Conservation (phyloP, 2,113 vertebrate genomes). For the Microtus ochrogaster region DNA sequence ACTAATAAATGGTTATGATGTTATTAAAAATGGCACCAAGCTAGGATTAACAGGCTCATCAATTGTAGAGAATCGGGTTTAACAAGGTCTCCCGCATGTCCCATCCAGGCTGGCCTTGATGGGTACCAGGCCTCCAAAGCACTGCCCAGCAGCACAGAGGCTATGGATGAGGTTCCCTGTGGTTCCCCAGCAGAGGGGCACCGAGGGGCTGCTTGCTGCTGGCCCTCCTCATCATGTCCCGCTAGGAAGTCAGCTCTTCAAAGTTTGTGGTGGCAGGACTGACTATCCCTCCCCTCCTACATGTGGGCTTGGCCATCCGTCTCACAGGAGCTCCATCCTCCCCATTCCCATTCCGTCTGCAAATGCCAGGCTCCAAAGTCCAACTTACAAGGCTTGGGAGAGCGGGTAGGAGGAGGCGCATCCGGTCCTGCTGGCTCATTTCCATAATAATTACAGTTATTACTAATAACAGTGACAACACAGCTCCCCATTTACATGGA, state of each 20-base stretch:
- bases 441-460: constrained; percentile 80
- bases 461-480: constrained; percentile 67
- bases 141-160: background rate
- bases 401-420: background rate
- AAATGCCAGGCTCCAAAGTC: background rate
- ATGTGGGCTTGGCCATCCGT: background rate
- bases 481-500: constrained; percentile 21
- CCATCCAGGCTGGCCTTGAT: constrained; percentile 82
- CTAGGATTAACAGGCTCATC: constrained; percentile 90
- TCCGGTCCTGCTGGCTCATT: constrained; percentile 71
- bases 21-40: constrained; percentile 90
- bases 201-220: background rate
- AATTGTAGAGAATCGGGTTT: constrained; percentile 88
- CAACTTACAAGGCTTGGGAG: background rate
- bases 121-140: background rate
- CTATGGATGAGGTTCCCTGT: background rate
- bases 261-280: background rate
- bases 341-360: background rate
- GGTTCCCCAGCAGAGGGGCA: constrained; percentile 8
- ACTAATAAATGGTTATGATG: constrained; percentile 89
- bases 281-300: rapidly evolving
- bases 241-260: background rate
- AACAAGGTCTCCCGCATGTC: constrained; percentile 88
- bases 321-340: background rate
- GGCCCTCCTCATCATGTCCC: background rate